Base-by-base conservation (phyloP, 2,113 vertebrate species). In the Phocoena phocoena region DNA sequence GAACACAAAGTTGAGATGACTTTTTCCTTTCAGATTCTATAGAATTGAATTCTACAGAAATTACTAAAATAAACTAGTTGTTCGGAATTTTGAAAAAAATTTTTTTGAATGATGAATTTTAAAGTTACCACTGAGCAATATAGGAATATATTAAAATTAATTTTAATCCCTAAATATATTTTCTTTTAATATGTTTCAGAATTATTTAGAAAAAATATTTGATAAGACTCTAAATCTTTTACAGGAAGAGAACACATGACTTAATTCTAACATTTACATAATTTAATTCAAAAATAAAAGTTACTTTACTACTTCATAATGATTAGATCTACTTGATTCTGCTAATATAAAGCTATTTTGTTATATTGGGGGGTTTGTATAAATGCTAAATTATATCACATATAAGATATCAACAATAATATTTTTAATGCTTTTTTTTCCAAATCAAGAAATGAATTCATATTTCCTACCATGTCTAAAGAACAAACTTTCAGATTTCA, bases 201-300 rank as follows among this genome's bases (percentile, higher is more conserved):
- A 31, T 53, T 55, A 91, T 76, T 93, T 88, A 73, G 41, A 28
- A 96, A 77, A 95, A 95, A 83, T 88, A 83, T 41, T 88, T 65
- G 36, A 79, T 18, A 25, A 79, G 25, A 53, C 74, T 15, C 26
- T 95, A 80, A 74, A 74, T 71, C 74, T 90, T 93, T 97, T 55
- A 96, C 38, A 73, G 62, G 55, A 88, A 26, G 2, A 67, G 36
- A 93, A 21, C 21, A 47, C 9, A 25, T 47, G 41, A 77, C 21
- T 70, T 84, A 90, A 76, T 73, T 58, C 71, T 73, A 67, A 63
- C 33, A 50, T 86, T 89, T 60, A 68, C 91, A 77, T 68, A 82
- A 86, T 55, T 83, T 33, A 82, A 53, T 85, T 93, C 5, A 90
- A 36, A 25, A 71, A 81, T 20, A 70, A 97, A 95, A 92, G 53